phyloP scores from a whole-genome alignment of 2,888 invertebrate genomes.

The Ischnus inquisitorius region DNA sequence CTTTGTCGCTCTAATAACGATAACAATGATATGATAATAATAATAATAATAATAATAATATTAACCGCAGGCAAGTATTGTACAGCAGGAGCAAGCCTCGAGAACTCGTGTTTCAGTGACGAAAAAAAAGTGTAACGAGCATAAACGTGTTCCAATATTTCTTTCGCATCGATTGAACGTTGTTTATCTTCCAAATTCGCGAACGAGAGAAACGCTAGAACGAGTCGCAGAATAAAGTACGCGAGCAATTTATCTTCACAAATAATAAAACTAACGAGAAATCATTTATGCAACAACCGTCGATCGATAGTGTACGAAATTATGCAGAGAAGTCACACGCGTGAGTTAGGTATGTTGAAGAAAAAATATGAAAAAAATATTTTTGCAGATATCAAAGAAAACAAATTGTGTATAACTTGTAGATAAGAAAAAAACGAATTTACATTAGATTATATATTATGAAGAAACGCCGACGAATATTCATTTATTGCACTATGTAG shows the following conservation, averaged over 20 bases:
- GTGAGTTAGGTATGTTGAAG: conserved; percentile 9
- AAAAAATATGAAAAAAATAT: conserved; percentile 18
- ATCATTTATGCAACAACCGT: background rate
- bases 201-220: conserved; percentile 18
- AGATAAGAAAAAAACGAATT: conserved; percentile 24
- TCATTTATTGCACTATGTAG: conserved; percentile 15
- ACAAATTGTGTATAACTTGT: conserved; percentile 51
- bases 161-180: conserved; percentile 35
- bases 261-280: background rate
- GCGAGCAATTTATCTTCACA: conserved; percentile 8
- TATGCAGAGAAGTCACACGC: conserved; percentile 26
- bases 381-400: conserved; percentile 26
- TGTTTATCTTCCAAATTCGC: background rate
- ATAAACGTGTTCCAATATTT: conserved; percentile 46
- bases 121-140: conserved; percentile 64
- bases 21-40: conserved; percentile 42
- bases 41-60: conserved; percentile 37
- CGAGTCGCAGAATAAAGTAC: conserved; percentile 6
- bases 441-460: conserved; percentile 25
- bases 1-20: conserved; percentile 62
- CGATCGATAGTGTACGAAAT: conserved; percentile 54
- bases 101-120: conserved; percentile 66
- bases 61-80: conserved; percentile 68
- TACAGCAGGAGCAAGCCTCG: conserved; percentile 70
- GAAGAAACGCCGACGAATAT: conserved; percentile 47